Percentiles rank a stretch among this genome's conserved stretches.
These are phyloP conservation scores for Drosophila triauraria DNA, from an alignment of 1,140 invertebrate species.

Conservation along the genomic window DNA sequence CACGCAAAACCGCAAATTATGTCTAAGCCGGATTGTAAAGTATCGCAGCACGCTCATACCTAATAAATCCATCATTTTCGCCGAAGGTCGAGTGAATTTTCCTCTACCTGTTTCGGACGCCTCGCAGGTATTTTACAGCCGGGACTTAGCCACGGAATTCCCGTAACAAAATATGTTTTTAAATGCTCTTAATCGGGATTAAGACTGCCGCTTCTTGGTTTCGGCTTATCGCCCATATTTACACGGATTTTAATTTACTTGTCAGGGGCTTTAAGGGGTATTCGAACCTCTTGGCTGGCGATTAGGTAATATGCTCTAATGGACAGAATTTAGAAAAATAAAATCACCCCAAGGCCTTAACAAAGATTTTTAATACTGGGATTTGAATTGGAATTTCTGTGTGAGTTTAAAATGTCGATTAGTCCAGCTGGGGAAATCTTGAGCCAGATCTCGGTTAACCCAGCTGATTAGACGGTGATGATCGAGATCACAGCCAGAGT, in stretches of 20 bases:
- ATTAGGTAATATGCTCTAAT: slow-evolving; percentile 33
- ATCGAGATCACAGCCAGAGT: neutral
- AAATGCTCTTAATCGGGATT: slow-evolving; percentile 46
- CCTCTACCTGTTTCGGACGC: slow-evolving; percentile 41
- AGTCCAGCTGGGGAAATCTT: neutral
- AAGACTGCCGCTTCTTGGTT: slow-evolving; percentile 21
- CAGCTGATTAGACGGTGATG: neutral
- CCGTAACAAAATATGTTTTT: slow-evolving; percentile 10
- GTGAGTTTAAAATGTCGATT: slow-evolving; percentile 19
- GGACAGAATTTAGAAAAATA: neutral
- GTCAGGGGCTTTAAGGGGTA: slow-evolving; percentile 17
- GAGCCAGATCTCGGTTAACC: neutral
- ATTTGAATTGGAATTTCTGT: slow-evolving; percentile 8
- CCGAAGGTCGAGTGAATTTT: slow-evolving; percentile 32
- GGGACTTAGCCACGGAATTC: slow-evolving; percentile 11
- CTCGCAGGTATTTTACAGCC: slow-evolving; percentile 19
- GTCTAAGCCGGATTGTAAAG: slow-evolving; percentile 56
- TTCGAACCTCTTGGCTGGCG: neutral
- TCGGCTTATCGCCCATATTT: slow-evolving; percentile 53
- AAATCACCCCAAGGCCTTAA: neutral
- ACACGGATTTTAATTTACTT: slow-evolving; percentile 65
- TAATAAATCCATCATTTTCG: slow-evolving; percentile 71
- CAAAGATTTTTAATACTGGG: slow-evolving; percentile 1
- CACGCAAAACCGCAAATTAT: slow-evolving; percentile 70
- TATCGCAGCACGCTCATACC: slow-evolving; percentile 58